phyloP scores from a whole-genome alignment of 1,140 invertebrate genomes.

The Eurosta solidaginis region DNA sequence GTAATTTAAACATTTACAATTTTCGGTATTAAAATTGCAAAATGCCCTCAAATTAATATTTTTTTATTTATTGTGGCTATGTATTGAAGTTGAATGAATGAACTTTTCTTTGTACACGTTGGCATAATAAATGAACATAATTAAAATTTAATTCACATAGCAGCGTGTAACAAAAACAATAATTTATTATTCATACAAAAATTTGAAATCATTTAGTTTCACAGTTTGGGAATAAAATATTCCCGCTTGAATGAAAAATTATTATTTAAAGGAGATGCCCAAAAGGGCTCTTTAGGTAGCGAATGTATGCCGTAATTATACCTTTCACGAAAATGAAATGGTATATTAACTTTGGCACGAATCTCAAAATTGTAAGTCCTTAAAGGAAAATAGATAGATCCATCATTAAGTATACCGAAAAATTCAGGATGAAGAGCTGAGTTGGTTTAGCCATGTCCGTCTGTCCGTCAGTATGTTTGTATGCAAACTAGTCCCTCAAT shows the following conservation, averaged over 20 bases:
- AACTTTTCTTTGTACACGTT: neutral
- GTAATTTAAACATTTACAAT: too few relatives aligned
- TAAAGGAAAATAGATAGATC: too few relatives aligned
- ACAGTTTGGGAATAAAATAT: neutral
- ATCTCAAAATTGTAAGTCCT: too few relatives aligned
- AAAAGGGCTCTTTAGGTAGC: neutral
- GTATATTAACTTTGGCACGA: too few relatives aligned
- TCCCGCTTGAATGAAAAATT: neutral
- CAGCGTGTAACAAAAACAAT: neutral
- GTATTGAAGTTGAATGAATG: neutral
- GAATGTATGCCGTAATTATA: neutral
- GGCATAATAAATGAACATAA: neutral
- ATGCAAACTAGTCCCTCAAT: too few relatives aligned
- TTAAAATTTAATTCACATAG: constrained; percentile 14
- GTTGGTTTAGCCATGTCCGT: too few relatives aligned
- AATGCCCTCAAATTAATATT: too few relatives aligned
- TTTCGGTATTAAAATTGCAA: neutral
- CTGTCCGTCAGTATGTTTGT: too few relatives aligned
- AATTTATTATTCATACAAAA: neutral
- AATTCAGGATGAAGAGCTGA: too few relatives aligned
- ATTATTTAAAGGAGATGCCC: neutral
- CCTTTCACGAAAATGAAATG: too few relatives aligned
- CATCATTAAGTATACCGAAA: too few relatives aligned
- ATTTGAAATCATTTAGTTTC: neutral
- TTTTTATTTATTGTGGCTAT: too few relatives aligned